Evolutionary conservation across 2,888 invertebrate species (phyloP), one percentile per base, ranked within the genome.

Genomic region (Drosophila merina): DNA sequence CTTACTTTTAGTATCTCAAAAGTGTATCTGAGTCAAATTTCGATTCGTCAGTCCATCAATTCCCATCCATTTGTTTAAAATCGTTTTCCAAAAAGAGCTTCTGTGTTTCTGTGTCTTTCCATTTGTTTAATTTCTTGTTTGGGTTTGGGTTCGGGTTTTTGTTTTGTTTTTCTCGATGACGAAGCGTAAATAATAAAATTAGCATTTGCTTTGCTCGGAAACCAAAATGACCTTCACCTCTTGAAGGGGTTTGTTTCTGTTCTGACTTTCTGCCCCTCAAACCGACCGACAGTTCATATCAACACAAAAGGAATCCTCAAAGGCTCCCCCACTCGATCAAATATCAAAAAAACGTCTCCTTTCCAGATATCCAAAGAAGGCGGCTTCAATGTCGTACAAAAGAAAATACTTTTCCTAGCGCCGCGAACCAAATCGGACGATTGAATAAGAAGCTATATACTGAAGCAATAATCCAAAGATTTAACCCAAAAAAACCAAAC

Each of bases 381-480:
- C 55, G 48, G 56, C 62, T 57, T 82, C 88, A 64, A 90, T 90
- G 90, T 90, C 86, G 86, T 88, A 79, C 75, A 85, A 85, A 80
- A 89, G 83, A 84, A 83, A 86, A 86, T 88, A 77, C 42, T 55
- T 70, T 50, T 57, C 58, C 26, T 75, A 81, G 52, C 73, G 52
- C 60, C 9, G 9, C 10, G 49, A 52, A 48, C 7, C 33, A 48
- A 10, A 57, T 25, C 51, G 36, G 31, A 7, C 59, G 42, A 40
- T 7, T 33, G 51, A 20, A 42, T 10, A 54, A 40, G 10, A 38
- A 54, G 20, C 50, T 12, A 38, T 14, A 38, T 28, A 28, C 28
- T 3, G 6, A 50, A 36, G 36, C 31, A 47, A 48, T 4, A 45
- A 38, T 36, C 52, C 50, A 73, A 52, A 54, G 56, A 52, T 33